Evolutionary conservation across 2,888 invertebrate genomes (phyloP), one percentile per base, ranked within the genome.

Genomic region (Campoplex capitator): DNA sequence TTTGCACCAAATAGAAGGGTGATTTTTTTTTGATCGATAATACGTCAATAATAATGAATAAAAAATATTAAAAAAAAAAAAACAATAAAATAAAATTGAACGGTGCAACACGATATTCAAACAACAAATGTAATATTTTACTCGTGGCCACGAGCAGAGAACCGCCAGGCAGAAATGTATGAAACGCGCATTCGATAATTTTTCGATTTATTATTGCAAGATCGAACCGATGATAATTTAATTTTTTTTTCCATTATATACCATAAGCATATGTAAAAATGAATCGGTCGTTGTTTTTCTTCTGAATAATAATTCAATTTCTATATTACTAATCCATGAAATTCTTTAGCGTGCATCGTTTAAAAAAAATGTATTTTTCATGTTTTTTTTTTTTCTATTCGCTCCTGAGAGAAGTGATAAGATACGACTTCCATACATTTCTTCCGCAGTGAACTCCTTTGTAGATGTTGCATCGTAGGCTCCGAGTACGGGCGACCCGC

Each of bases 351-450:
- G 83, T 84, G 82, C 78, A 67, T 81, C 51, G 9, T n/a, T 70
- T 75, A 62, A 76, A 45, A 51, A n/a, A 51, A n/a, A 62, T 56
- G 16, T 58, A 32, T 28, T 58, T 56, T n/a, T 42, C 11, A 58
- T 58, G 16, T 38, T 51, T 23, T 54, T 51, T 23, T 54, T 51
- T 32, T 71, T 74, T 54, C 58, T 35, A 65, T 74, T 56, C 62
- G 73, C 35, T 82, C 74, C 74, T 67, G 78, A 70, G 74, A 84
- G 77, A 77, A 84, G 79, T 91, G 91, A 92, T 92, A 91, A 92
- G 91, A 90, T 90, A 91, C 92, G 92, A 91, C 91, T 92, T 92
- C 83, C 93, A 93, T 93, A 94, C 93, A 92, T 93, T 93, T 93
- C 92, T 93, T 93, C 91, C 92, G 92, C 86, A 93, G 92, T 88